phyloP scores from a whole-genome alignment of 2,888 invertebrate genomes.

The Galerucella calmariensis region DNA sequence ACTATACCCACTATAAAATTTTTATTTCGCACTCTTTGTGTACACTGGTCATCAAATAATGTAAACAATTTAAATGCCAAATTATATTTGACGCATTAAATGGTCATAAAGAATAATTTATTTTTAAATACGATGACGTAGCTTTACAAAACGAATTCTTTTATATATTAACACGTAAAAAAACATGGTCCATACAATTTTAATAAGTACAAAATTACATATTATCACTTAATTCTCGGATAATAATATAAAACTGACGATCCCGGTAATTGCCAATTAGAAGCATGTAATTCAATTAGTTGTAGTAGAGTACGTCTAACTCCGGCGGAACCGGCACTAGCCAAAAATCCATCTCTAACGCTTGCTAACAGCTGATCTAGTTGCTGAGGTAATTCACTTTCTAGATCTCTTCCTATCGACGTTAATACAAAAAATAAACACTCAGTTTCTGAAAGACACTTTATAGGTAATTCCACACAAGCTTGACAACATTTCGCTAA shows the following conservation, averaged over 20 bases:
- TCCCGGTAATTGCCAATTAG: constrained; percentile 90
- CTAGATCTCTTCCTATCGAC: constrained; percentile 88
- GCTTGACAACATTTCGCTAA: constrained; percentile 91
- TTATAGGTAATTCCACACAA: constrained; percentile 84
- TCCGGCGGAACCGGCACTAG: constrained; percentile 77
- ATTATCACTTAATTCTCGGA: constrained; percentile 67
- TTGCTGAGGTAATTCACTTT: constrained; percentile 82
- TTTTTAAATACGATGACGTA: neutral
- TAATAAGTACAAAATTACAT: constrained; percentile 14
- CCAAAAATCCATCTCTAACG: constrained; percentile 87
- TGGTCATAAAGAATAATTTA: neutral
- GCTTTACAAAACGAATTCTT: neutral
- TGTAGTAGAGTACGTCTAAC: constrained; percentile 88
- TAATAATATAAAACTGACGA: constrained; percentile 91
- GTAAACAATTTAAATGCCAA: neutral
- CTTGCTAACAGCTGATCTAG: constrained; percentile 82
- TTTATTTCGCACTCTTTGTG: neutral
- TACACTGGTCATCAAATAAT: neutral
- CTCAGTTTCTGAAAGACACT: constrained; percentile 86
- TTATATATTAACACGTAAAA: constrained; percentile 31
- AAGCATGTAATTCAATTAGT: constrained; percentile 89
- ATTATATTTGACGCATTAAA: neutral
- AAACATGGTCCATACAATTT: constrained; percentile 35
- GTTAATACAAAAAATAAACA: constrained; percentile 90
- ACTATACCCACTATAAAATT: neutral